Evolutionary conservation across 1,140 invertebrate genomes (phyloP).

Genomic region (Calephelis virginiensis): DNA sequence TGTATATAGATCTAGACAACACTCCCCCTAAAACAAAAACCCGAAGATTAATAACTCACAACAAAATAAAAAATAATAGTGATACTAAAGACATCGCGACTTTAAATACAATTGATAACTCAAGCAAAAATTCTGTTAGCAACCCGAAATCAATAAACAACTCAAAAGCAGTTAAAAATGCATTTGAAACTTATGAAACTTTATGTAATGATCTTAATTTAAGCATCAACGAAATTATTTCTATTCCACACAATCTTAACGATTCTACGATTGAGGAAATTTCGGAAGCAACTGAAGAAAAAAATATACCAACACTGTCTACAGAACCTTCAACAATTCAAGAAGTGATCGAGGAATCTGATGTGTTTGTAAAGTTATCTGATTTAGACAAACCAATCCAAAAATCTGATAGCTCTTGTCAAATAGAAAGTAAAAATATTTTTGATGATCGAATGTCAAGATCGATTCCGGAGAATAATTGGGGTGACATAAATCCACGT

Average conservation of each 20-base stretch:
- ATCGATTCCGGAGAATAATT: constrained; percentile 67
- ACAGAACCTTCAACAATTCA: constrained; percentile 28
- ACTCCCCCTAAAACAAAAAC: constrained; percentile 64
- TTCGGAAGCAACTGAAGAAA: constrained; percentile 14
- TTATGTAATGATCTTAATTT: constrained; percentile 61
- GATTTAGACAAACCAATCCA: constrained; percentile 62
- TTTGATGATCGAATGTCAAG: constrained; percentile 61
- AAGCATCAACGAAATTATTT: constrained; percentile 60
- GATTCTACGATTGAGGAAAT: background rate
- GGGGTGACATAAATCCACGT: constrained; percentile 41
- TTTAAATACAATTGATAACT: constrained; percentile 2
- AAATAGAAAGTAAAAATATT: constrained; percentile 25
- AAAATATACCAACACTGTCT: constrained; percentile 3
- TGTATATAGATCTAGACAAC: constrained; percentile 68
- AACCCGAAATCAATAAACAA: constrained; percentile 17
- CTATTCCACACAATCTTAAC: constrained; percentile 29
- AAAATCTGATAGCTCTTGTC: constrained; percentile 37
- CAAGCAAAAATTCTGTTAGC: background rate
- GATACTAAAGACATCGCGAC: constrained; percentile 27
- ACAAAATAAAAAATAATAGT: constrained; percentile 41
- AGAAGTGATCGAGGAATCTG: constrained; percentile 39
- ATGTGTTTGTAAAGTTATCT: constrained; percentile 66
- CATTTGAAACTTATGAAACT: constrained; percentile 61
- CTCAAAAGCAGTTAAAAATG: constrained; percentile 19
- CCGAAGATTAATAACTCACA: constrained; percentile 45